Conservation (phyloP, 2,797 vertebrate species). For the Bucorvus abyssinicus region DNA sequence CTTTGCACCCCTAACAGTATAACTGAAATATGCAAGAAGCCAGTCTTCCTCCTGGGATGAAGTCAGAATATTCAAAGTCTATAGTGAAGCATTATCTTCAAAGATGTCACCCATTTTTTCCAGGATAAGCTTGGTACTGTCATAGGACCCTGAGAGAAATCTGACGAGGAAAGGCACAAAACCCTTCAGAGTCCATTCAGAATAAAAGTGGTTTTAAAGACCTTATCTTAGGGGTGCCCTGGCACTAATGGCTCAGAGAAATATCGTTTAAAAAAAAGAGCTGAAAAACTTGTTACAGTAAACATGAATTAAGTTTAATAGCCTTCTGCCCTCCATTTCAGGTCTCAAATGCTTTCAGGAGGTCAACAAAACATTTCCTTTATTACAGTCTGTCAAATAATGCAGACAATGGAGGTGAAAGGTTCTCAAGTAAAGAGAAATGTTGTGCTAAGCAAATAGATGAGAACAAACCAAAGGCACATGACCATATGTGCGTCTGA, state of each 20-base stretch:
- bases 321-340: not conserved
- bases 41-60: not conserved
- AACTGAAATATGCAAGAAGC: not conserved
- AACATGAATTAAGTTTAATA: constrained; percentile 22
- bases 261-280: not conserved
- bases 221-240: not conserved
- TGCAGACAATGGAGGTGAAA: constrained; percentile 27
- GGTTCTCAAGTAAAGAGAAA: constrained; percentile 7
- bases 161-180: not conserved
- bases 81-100: not conserved
- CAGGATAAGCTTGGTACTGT: not conserved
- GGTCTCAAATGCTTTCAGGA: constrained; percentile 17
- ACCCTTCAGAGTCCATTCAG: not conserved
- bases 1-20: not conserved
- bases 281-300: constrained; percentile 20
- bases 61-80: not conserved
- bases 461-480: not conserved
- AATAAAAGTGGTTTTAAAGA: not conserved
- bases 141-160: not conserved
- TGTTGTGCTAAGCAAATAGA: not conserved
- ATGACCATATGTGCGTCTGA: not conserved
- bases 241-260: not conserved
- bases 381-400: constrained; percentile 34
- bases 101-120: not conserved
- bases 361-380: constrained; percentile 28